Conservation (phyloP, 92 coral and sea anemone genomes). For the Epizoanthus stellaris region DNA sequence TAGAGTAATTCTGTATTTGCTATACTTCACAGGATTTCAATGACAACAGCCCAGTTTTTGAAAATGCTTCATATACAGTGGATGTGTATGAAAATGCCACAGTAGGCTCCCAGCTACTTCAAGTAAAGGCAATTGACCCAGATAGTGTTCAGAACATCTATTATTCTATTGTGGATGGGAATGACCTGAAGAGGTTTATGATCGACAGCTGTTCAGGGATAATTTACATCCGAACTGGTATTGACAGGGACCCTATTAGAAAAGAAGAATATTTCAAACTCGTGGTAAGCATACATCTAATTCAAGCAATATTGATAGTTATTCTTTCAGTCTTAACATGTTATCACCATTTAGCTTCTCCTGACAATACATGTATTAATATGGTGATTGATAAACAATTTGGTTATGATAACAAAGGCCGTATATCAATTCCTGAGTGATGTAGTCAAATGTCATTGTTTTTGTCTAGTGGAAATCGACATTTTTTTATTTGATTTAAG, state of each 20-base stretch:
- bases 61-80: constrained; percentile 49
- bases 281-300: constrained; percentile 16
- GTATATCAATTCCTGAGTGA: no score
- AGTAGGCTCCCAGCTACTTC: constrained; percentile 69
- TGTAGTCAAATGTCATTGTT: no score
- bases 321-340: background rate
- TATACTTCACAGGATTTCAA: constrained; percentile 59
- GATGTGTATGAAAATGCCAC: constrained; percentile 69
- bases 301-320: background rate
- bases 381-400: no score
- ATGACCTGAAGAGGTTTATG: constrained; percentile 15
- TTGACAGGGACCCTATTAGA: constrained; percentile 16
- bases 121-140: constrained; percentile 78
- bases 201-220: constrained; percentile 36
- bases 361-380: no score
- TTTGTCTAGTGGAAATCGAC: no score
- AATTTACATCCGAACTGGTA: constrained; percentile 15
- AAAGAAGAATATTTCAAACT: background rate
- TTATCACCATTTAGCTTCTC: no score
- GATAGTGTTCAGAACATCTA: constrained; percentile 65
- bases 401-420: no score
- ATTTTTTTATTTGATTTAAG: no score
- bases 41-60: constrained; percentile 80
- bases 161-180: constrained; percentile 23
- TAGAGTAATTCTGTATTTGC: no score